phyloP scores from a whole-genome alignment of 1,140 invertebrate species.

The Drepana arcuata region DNA sequence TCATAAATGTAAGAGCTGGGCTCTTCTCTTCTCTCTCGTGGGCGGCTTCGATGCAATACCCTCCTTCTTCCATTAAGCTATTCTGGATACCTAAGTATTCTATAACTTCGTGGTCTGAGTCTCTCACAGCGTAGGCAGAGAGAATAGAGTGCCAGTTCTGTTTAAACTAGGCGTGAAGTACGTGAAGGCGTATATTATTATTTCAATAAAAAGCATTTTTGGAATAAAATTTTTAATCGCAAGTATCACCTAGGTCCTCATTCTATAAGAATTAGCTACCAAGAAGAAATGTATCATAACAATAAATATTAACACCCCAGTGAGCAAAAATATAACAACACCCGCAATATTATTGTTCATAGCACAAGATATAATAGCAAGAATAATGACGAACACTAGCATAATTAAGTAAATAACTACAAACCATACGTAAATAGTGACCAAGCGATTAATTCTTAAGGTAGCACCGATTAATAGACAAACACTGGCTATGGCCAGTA shows the following conservation, averaged over 20 bases:
- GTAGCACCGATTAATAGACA: not conserved
- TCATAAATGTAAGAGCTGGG: too few relatives aligned
- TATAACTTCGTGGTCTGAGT: too few relatives aligned
- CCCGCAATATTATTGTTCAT: not conserved
- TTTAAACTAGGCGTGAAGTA: too few relatives aligned
- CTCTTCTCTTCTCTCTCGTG: too few relatives aligned
- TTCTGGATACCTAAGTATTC: too few relatives aligned
- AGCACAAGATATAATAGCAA: not conserved
- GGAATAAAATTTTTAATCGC: not conserved
- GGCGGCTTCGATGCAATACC: too few relatives aligned
- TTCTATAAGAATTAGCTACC: not conserved
- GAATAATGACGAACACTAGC: not conserved
- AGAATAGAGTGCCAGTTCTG: too few relatives aligned
- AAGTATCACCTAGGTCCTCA: not conserved
- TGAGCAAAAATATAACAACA: not conserved
- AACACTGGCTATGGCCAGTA: not conserved
- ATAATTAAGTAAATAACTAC: not conserved
- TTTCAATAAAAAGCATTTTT: too few relatives aligned
- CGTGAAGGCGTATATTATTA: too few relatives aligned
- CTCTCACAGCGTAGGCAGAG: too few relatives aligned
- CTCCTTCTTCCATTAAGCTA: too few relatives aligned
- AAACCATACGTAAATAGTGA: not conserved
- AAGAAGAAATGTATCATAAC: not conserved
- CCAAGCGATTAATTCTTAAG: not conserved
- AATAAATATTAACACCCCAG: not conserved